Evolutionary conservation across 2,113 vertebrate genomes (phyloP).

Genomic region (Podarcis raffonei): DNA sequence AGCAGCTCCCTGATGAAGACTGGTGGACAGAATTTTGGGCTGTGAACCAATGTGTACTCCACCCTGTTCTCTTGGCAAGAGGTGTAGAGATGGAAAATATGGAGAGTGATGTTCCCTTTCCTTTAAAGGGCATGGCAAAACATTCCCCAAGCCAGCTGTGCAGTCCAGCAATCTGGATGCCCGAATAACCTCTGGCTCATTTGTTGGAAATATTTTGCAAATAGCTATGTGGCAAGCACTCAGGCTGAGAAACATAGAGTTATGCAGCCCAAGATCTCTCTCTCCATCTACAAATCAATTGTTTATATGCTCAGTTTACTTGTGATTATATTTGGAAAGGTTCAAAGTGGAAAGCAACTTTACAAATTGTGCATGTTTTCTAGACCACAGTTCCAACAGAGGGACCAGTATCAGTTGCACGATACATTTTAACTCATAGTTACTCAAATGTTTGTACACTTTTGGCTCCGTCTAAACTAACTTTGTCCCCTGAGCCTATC

Average conservation of each 20-base stretch:
- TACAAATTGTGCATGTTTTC: neutral
- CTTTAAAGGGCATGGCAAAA: conserved; percentile 52
- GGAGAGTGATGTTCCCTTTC: conserved; percentile 38
- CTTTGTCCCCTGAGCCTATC: no score
- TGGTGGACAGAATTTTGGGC: conserved; percentile 35
- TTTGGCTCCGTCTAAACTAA: no score
- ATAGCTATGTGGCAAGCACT: neutral
- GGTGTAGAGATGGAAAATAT: neutral
- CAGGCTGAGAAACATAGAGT: neutral
- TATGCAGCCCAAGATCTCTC: neutral
- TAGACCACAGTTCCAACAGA: neutral
- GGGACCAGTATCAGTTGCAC: neutral
- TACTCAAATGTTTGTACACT: no score
- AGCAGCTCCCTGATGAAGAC: neutral
- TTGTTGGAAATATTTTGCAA: neutral
- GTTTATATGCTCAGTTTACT: neutral
- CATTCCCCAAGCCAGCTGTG: neutral
- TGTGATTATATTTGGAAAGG: neutral
- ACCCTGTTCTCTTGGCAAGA: conserved; percentile 32
- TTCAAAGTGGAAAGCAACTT: neutral
- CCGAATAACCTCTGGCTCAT: neutral
- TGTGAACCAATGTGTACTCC: neutral
- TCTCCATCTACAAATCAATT: neutral
- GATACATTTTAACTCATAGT: no score
- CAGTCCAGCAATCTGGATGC: neutral